Evolutionary conservation across 2,113 vertebrate genomes (phyloP).

Genomic region (Xiphophorus hellerii): DNA sequence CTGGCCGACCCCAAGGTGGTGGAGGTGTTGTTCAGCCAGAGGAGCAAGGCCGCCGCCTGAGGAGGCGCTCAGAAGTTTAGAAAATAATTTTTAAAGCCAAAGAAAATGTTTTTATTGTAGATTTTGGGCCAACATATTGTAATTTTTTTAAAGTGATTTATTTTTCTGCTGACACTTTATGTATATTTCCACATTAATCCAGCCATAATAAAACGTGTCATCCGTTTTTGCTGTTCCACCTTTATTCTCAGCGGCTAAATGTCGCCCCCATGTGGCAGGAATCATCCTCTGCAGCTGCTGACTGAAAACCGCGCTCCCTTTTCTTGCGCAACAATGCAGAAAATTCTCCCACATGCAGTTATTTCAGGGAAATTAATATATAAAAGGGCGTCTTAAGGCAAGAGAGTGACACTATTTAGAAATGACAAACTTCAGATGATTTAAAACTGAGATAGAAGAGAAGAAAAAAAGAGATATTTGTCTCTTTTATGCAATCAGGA

Average conservation of each 20-base stretch:
- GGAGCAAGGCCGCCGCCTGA: slow-evolving; percentile 80
- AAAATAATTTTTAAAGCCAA: neutral
- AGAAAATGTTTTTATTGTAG: neutral
- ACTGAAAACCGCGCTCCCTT: slow-evolving; percentile 8
- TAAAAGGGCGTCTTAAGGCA: slow-evolving; percentile 16
- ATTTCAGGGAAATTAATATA: neutral
- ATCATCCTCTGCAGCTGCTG: slow-evolving; percentile 20
- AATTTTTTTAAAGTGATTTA: neutral
- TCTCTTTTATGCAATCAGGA: slow-evolving; percentile 2
- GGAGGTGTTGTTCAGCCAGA: slow-evolving; percentile 81
- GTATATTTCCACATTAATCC: slow-evolving; percentile 39
- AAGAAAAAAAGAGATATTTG: neutral
- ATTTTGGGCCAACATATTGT: slow-evolving; percentile 50
- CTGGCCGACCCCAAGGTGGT: slow-evolving; percentile 84
- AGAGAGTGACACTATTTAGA: slow-evolving; percentile 28
- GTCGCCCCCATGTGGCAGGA: slow-evolving; percentile 60
- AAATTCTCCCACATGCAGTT: neutral
- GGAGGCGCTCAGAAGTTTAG: neutral
- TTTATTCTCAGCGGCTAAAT: slow-evolving; percentile 8
- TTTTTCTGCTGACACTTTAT: slow-evolving; percentile 18
- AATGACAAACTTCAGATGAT: slow-evolving; percentile 22
- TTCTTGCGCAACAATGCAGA: slow-evolving; percentile 19
- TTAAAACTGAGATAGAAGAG: neutral
- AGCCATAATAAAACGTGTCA: slow-evolving; percentile 47
- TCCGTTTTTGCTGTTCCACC: slow-evolving; percentile 20